Evolutionary conservation across 2,888 invertebrate genomes (phyloP).

Genomic region (Tribolium freemani): DNA sequence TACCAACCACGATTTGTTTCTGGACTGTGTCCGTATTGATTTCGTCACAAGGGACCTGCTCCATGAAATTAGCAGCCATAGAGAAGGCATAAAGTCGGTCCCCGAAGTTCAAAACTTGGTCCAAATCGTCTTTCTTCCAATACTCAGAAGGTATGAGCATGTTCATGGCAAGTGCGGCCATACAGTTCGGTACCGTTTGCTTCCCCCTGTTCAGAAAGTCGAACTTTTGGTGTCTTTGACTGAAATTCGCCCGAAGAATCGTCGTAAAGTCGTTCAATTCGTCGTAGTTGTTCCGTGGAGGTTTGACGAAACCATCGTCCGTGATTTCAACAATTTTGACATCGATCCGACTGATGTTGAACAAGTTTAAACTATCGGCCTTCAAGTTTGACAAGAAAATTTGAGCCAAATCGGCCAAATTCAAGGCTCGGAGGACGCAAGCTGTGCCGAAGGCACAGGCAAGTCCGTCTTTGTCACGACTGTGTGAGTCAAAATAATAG

Average conservation of each 20-base stretch:
- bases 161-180: conserved; percentile 61
- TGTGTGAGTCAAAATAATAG: conserved; percentile 74
- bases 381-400: conserved; percentile 60
- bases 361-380: conserved; percentile 56
- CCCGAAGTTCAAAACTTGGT: conserved; percentile 62
- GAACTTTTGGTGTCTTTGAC: conserved; percentile 55
- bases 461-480: conserved; percentile 72
- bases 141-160: conserved; percentile 56
- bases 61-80: conserved; percentile 51
- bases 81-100: conserved; percentile 49
- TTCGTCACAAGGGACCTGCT: too few species aligned
- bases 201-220: conserved; percentile 60
- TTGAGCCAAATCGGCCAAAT: neutral
- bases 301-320: conserved; percentile 59
- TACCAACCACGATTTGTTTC: conserved; percentile 60
- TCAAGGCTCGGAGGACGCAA: conserved; percentile 63
- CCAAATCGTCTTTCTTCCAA: conserved; percentile 61
- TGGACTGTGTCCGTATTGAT: too few species aligned
- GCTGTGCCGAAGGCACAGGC: conserved; percentile 61
- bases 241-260: conserved; percentile 61
- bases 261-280: conserved; percentile 64
- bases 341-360: conserved; percentile 61
- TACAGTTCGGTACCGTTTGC: conserved; percentile 63
- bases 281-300: conserved; percentile 66
- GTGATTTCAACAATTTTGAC: conserved; percentile 55